Base-by-base conservation (phyloP, 2,888 invertebrate species). In the Parthenolecanium corni region DNA sequence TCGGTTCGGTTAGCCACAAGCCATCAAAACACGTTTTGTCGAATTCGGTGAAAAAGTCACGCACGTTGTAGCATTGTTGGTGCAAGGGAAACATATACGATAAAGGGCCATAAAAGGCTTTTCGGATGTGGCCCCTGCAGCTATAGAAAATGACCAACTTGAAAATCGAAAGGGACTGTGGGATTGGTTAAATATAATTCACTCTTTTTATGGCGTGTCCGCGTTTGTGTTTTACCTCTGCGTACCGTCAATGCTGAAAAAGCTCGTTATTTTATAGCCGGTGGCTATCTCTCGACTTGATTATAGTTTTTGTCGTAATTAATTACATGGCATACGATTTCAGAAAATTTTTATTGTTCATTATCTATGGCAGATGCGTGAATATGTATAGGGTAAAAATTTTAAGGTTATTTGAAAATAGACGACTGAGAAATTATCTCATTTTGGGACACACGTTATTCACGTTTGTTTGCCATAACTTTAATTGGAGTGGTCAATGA, bases 101-200 rank as follows among this genome's bases (percentile, higher is more conserved):
- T 23, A 42, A 42, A 36, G 54, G n/a, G 38, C 54, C 54, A 54
- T 54, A 42, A 54, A 54, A 38, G 54, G 54, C 40, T 54, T 54
- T 54, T 38, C 54, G 14, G 38, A 54, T 40, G 54, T 54, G 24
- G 40, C 54, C 36, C 54, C 54, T 40, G 40, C 21, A 54, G 54
- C 54, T 9, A 54, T 38, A 38, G 24, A 54, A 31, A 54, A 54
- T 54, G 54, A 54, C 54, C 18, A 54, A 54, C 24, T 40, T 14
- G 40, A 31, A 9, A 21, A 23, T 16, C 14, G 46, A 16, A 25
- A 9, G 31, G 53, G 38, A 31, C 40, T 14, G 20, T 14, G 54
- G 16, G 40, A 21, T 54, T n/a, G n/a, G n/a, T n/a, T n/a, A n/a
- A n/a, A n/a, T 42, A 23, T 21, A 54, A n/a, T 54, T 54, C 40